phyloP scores from a whole-genome alignment of 2,113 vertebrate genomes.

The Acanthochromis polyacanthus region DNA sequence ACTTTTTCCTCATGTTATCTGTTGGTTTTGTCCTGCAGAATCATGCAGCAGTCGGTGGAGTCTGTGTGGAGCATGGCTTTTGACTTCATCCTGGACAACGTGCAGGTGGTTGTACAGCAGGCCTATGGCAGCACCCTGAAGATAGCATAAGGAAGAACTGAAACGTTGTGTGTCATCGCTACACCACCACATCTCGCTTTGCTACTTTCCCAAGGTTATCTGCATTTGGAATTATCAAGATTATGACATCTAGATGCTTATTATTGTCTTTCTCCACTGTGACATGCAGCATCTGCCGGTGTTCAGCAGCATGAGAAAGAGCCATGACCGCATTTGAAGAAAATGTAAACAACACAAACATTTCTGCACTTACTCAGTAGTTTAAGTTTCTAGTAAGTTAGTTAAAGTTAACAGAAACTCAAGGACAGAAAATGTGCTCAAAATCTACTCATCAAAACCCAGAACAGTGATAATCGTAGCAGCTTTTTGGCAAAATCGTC shows the following conservation, averaged over 20 bases:
- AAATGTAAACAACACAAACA: neutral
- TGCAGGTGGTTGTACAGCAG: slow-evolving; percentile 98
- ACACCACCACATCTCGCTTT: slow-evolving; percentile 7
- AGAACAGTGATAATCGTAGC: slow-evolving; percentile 39
- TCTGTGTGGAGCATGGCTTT: slow-evolving; percentile 99
- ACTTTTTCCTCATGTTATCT: neutral
- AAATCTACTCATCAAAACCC: slow-evolving; percentile 19
- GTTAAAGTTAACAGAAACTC: neutral
- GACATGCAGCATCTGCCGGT: slow-evolving; percentile 21
- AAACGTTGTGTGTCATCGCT: slow-evolving; percentile 1
- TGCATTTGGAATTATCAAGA: slow-evolving; percentile 1
- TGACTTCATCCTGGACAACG: slow-evolving; percentile 99
- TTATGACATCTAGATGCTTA: slow-evolving; percentile 3
- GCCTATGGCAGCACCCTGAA: slow-evolving; percentile 97
- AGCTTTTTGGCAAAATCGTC: slow-evolving; percentile 29
- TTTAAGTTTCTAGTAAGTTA: too few species aligned
- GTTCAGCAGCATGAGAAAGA: slow-evolving; percentile 7
- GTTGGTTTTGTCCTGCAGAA: slow-evolving; percentile 75
- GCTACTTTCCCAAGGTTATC: slow-evolving; percentile 9
- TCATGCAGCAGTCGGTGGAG: slow-evolving; percentile 97
- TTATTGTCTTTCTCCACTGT: slow-evolving; percentile 18
- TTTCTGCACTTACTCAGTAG: slow-evolving; percentile 5
- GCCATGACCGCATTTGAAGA: slow-evolving; percentile 32
- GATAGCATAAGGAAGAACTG: slow-evolving; percentile 84
- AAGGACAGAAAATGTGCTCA: slow-evolving; percentile 30